Conservation (phyloP, 2,797 vertebrate species). For the Thamnophis elegans region DNA sequence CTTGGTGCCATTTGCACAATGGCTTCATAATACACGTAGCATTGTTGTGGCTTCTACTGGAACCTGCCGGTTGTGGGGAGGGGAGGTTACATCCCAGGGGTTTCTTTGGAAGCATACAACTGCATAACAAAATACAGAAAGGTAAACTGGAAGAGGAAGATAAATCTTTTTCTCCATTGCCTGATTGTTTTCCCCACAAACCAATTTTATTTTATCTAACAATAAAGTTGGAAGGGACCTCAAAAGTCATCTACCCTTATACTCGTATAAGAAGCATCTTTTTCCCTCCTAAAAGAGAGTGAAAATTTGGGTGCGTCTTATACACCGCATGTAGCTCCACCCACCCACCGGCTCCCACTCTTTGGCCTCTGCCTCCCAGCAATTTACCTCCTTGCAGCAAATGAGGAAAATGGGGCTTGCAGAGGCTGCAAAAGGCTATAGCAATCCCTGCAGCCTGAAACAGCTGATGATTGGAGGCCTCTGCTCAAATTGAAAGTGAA, state of each 20-base stretch:
- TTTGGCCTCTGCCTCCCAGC: too few species aligned
- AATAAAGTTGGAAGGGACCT: neutral
- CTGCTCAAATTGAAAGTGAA: too few species aligned
- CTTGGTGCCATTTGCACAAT: neutral
- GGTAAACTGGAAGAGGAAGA: neutral
- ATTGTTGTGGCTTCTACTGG: neutral
- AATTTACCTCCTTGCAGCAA: too few species aligned
- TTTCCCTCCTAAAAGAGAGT: too few species aligned
- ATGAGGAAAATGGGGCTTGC: too few species aligned
- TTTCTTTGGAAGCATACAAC: neutral
- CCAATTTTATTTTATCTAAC: neutral
- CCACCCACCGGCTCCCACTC: too few species aligned
- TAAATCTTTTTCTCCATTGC: neutral
- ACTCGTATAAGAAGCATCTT: too few species aligned
- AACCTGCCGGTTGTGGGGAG: neutral
- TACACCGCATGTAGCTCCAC: too few species aligned
- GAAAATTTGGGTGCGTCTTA: too few species aligned
- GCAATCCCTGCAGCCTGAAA: too few species aligned
- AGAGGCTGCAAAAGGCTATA: too few species aligned
- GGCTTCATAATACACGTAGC: neutral
- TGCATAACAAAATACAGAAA: neutral
- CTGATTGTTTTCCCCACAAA: neutral
- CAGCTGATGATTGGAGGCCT: too few species aligned
- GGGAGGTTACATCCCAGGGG: neutral
- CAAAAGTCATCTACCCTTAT: neutral